Conservation (phyloP, 1,140 invertebrate genomes). For the Penaeus chinensis region DNA sequence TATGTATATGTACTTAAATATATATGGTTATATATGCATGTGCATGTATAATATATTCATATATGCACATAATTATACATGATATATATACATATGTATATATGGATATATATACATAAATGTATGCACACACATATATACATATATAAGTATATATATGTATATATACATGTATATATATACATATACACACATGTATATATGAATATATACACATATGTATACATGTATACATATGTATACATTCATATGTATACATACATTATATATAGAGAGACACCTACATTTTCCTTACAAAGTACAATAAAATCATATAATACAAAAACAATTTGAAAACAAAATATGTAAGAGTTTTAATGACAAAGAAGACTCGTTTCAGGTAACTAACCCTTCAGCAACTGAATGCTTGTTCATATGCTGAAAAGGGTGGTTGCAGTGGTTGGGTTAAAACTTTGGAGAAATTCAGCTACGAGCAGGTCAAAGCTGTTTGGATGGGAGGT, state of each 20-base stretch:
- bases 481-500: no score
- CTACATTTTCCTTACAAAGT: background rate
- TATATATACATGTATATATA: slow-evolving; percentile 41
- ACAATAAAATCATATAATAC: background rate
- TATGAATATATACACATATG: slow-evolving; percentile 27
- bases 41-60: background rate
- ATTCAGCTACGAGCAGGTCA: no score
- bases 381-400: background rate
- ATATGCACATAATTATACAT: slow-evolving; percentile 10
- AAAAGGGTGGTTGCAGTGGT: no score
- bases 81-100: background rate
- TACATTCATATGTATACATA: slow-evolving; percentile 37
- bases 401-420: no score
- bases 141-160: slow-evolving; percentile 37
- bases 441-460: no score
- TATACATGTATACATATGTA: slow-evolving; percentile 21
- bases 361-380: background rate
- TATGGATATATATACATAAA: background rate
- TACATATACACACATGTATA: slow-evolving; percentile 39
- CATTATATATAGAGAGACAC: slow-evolving; percentile 25
- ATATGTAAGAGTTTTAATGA: slow-evolving; percentile 20
- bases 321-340: background rate
- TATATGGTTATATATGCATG: no score
- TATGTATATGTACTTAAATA: no score
- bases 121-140: slow-evolving; percentile 30